phyloP scores from a whole-genome alignment of 37 sponge, comb jelly and placozoan species.

The Eunapius fragilis region DNA sequence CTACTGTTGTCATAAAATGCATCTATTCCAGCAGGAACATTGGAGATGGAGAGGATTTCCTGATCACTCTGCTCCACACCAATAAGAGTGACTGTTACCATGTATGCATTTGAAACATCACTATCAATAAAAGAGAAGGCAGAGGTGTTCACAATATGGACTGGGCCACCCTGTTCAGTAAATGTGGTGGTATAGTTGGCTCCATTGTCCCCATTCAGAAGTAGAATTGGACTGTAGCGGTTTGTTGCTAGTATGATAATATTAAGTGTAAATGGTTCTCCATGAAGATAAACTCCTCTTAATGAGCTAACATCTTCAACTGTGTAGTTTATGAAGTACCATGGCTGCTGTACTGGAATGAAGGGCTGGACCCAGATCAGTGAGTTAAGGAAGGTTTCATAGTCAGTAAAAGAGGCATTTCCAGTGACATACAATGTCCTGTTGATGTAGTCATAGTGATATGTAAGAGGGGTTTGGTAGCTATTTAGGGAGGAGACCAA shows the following conservation, averaged over 20 bases:
- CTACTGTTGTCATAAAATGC: conserved; percentile 5
- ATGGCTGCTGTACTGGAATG: conserved; percentile 26
- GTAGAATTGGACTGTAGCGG: conserved; percentile 49
- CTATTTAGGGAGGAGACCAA: conserved; percentile 28
- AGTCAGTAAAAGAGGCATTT: conserved; percentile 11
- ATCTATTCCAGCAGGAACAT: conserved; percentile 48
- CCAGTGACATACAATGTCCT: conserved; percentile 34
- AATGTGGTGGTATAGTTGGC: conserved; percentile 47
- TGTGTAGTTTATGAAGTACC: conserved; percentile 44
- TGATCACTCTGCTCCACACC: conserved; percentile 30
- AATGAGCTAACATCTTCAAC: conserved; percentile 57
- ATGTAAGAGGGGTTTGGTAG: conserved; percentile 6
- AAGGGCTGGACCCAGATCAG: conserved; percentile 52
- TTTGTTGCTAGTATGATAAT: conserved; percentile 41
- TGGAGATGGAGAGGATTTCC: conserved; percentile 55
- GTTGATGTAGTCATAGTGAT: conserved; percentile 43
- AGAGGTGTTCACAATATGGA: conserved; percentile 43
- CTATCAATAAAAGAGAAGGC: conserved; percentile 59
- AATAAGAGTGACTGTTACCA: conserved; percentile 33
- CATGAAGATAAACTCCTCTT: conserved; percentile 15
- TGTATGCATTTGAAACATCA: conserved; percentile 64
- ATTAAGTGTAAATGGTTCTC: conserved; percentile 20
- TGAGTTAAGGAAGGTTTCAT: conserved; percentile 69
- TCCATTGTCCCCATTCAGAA: conserved; percentile 37
- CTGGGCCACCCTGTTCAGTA: conserved; percentile 69